Percentiles rank a stretch among this genome's conserved stretches.
Conservation (phyloP, 2,113 vertebrate genomes). For the Coptodon rendalli region DNA sequence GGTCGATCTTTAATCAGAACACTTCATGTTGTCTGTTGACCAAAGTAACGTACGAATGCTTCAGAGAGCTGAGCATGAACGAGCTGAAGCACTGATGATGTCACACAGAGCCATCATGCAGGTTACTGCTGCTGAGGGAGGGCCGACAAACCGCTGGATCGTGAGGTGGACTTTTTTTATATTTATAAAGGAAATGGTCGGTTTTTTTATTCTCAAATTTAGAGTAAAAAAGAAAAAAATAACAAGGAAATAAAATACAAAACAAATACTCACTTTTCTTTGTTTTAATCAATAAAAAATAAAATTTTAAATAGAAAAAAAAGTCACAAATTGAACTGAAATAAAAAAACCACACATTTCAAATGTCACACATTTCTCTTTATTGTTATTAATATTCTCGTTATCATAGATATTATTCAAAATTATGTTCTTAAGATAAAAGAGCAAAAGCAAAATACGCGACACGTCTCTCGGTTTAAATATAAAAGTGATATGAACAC, state of each 20-base stretch:
- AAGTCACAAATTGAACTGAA: background rate
- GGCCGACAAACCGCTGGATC: background rate
- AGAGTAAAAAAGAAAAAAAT: background rate
- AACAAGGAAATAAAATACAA: background rate
- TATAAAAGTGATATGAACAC: conserved; percentile 48
- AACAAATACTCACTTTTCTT: background rate
- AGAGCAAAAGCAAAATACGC: conserved; percentile 6
- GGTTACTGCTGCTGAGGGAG: background rate
- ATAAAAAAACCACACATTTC: background rate
- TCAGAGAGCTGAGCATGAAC: background rate
- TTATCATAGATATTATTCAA: conserved; percentile 45
- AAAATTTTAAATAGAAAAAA: background rate
- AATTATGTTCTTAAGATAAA: conserved; percentile 51
- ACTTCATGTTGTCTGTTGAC: background rate
- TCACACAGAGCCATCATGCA: background rate
- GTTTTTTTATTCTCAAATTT: background rate
- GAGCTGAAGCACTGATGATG: background rate
- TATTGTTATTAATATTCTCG: conserved; percentile 9
- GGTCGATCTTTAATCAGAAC: background rate
- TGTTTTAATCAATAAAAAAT: background rate
- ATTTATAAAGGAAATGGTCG: background rate
- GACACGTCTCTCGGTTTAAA: background rate
- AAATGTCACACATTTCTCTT: conserved; percentile 36
- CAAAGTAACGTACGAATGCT: background rate
- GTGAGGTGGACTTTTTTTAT: accelerated